These are phyloP conservation scores for Sparidentex hasta DNA, from an alignment of 2,797 vertebrate genomes.

Conservation along the genomic window DNA sequence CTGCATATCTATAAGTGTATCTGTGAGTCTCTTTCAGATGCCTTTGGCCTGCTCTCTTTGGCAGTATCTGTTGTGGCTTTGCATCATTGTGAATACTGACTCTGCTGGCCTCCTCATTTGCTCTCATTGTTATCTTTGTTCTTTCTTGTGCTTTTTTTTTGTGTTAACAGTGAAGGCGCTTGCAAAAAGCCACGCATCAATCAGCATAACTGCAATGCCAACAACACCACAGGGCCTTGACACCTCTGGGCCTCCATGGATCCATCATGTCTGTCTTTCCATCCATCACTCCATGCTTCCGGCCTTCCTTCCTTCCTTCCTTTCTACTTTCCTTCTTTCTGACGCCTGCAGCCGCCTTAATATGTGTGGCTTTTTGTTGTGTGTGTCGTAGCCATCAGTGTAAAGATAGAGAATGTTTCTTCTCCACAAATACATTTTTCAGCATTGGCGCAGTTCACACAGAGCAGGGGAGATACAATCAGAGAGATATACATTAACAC, in stretches of 20 bases:
- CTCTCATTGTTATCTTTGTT: constrained; percentile 80
- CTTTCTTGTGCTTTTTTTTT: constrained; percentile 75
- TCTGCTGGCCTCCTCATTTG: constrained; percentile 73
- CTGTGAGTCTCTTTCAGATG: constrained; percentile 22
- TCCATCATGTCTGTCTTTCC: constrained; percentile 73
- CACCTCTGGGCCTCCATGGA: constrained; percentile 67
- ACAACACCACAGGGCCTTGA: constrained; percentile 71
- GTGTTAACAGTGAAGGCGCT: constrained; percentile 85
- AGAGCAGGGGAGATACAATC: neutral
- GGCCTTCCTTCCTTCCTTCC: constrained; percentile 26
- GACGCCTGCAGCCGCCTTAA: constrained; percentile 30
- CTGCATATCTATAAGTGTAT: constrained; percentile 16
- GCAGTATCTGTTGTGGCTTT: constrained; percentile 57
- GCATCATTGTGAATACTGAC: constrained; percentile 66
- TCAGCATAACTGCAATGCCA: constrained; percentile 74
- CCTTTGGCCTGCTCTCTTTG: constrained; percentile 5
- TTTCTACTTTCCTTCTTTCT: constrained; percentile 25
- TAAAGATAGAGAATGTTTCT: constrained; percentile 5
- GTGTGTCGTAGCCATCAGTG: constrained; percentile 34
- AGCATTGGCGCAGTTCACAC: neutral
- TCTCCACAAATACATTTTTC: neutral
- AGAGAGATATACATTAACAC: neutral
- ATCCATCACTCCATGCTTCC: constrained; percentile 60
- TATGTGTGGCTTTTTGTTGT: constrained; percentile 44
- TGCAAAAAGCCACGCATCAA: constrained; percentile 82